Percentiles rank a stretch among this genome's conserved stretches.
Evolutionary conservation across 2,113 vertebrate genomes (phyloP).

Genomic region (Mormyrus iriodes): DNA sequence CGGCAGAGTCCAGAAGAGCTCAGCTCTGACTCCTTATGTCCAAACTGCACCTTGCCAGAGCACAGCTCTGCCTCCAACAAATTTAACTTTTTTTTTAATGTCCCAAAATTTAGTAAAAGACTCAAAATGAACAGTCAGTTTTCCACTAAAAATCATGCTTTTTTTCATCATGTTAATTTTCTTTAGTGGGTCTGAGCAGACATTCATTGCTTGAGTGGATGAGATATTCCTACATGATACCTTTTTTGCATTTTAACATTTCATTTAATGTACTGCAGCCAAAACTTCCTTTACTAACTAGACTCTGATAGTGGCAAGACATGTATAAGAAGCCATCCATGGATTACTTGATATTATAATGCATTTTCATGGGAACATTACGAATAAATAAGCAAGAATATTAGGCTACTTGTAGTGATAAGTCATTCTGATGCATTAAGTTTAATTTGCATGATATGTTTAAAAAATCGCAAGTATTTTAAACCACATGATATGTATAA

Average conservation of each 20-base stretch:
- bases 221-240: neutral
- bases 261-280: neutral
- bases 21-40: neutral
- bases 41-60: neutral
- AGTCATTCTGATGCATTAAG: neutral
- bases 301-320: neutral
- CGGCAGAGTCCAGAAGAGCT: too few relatives aligned
- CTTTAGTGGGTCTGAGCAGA: neutral
- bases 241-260: neutral
- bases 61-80: neutral
- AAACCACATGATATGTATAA: neutral
- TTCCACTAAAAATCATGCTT: neutral
- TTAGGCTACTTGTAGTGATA: neutral
- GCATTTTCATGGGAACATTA: neutral
- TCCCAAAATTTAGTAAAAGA: neutral
- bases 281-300: too few relatives aligned
- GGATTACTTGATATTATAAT: neutral
- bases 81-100: neutral
- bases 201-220: neutral
- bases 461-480: neutral
- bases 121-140: neutral
- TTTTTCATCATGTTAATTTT: neutral
- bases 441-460: neutral
- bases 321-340: neutral
- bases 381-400: neutral